Percentiles rank a stretch among this genome's conserved stretches.
Conservation (phyloP, 2,797 vertebrate genomes). For the Etheostoma nigrum region DNA sequence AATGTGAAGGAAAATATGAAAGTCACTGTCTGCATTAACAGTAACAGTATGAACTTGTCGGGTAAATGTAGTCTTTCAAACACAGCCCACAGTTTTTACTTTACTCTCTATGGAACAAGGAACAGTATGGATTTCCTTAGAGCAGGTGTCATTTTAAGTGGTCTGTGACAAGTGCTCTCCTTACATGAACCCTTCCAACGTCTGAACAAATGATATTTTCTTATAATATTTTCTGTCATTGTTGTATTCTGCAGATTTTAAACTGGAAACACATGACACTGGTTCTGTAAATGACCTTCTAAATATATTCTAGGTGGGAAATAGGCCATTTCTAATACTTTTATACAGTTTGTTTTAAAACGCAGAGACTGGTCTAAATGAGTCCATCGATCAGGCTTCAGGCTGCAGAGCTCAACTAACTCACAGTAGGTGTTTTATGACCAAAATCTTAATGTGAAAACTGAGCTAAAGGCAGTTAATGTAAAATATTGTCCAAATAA, state of each 20-base stretch:
- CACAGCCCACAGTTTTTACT: constrained; percentile 12
- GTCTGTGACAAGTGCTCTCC: constrained; percentile 7
- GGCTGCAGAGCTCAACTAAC: neutral
- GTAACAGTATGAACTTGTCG: neutral
- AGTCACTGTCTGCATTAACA: neutral
- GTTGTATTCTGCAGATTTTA: neutral
- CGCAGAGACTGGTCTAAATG: neutral
- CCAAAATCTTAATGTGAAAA: neutral
- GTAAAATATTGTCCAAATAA: neutral
- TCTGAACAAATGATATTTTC: neutral
- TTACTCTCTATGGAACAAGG: neutral
- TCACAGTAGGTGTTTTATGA: constrained; percentile 4
- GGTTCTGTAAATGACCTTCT: constrained; percentile 13
- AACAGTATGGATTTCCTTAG: constrained; percentile 21
- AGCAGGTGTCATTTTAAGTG: neutral
- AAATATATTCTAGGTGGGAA: neutral
- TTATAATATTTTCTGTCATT: neutral
- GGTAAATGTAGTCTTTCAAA: constrained; percentile 6
- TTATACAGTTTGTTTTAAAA: neutral
- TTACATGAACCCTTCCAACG: neutral
- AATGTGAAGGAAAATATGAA: neutral
- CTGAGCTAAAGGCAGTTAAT: neutral
- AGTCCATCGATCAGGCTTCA: constrained; percentile 10
- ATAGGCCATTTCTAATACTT: neutral
- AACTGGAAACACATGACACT: neutral